Evolutionary conservation across 2,113 vertebrate species (phyloP).

Genomic region (Anas platyrhynchos): DNA sequence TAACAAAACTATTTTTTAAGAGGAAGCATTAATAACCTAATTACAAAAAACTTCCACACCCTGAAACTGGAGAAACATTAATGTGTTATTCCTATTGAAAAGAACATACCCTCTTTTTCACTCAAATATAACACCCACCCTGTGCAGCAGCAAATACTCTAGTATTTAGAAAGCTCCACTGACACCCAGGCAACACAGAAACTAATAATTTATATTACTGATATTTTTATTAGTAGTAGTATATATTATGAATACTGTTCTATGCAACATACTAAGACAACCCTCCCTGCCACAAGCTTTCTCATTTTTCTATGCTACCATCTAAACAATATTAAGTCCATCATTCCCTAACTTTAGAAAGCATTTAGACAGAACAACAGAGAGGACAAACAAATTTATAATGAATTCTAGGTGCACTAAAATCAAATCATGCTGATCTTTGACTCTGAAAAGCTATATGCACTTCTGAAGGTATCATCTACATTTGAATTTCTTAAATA

Average conservation of each 20-base stretch:
- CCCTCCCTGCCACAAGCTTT: accelerated
- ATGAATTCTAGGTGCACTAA: neutral
- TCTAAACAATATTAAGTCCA: neutral
- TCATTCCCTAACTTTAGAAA: neutral
- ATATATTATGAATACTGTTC: neutral
- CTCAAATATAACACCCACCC: neutral
- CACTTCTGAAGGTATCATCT: neutral
- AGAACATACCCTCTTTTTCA: neutral
- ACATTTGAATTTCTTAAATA: neutral
- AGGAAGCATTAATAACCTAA: neutral
- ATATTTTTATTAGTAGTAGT: neutral
- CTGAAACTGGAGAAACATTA: neutral
- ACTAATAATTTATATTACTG: neutral
- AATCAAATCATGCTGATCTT: neutral
- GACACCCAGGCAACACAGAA: neutral
- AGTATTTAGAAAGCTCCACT: neutral
- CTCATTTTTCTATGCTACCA: neutral
- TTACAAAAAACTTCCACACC: neutral
- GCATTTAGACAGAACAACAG: neutral
- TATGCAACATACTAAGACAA: neutral
- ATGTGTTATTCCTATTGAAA: neutral
- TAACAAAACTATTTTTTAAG: neutral
- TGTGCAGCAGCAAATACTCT: neutral
- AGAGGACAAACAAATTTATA: neutral
- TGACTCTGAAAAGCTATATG: neutral